These are phyloP conservation scores for Palythoa grandis DNA, from an alignment of 92 coral and sea anemone species.

Conservation along the genomic window DNA sequence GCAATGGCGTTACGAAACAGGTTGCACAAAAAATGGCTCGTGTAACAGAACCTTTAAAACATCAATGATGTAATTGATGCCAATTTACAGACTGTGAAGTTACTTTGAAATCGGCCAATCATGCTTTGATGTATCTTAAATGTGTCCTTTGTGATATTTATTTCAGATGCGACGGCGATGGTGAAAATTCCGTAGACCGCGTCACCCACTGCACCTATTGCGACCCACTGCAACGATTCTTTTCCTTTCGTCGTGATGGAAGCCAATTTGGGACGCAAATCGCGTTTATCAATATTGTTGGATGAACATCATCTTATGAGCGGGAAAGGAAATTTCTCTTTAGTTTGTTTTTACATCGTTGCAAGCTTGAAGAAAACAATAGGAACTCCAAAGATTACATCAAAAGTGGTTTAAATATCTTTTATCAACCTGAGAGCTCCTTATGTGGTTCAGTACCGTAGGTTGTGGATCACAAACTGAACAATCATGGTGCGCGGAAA, in stretches of 20 bases:
- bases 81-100: not conserved
- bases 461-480: no score
- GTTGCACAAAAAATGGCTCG: no score
- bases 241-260: constrained; percentile 88
- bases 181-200: constrained; percentile 28
- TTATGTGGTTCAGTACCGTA: no score
- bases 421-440: no score
- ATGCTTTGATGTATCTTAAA: not conserved
- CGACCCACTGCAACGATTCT: constrained; percentile 78
- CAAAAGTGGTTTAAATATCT: no score
- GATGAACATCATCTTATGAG: not conserved
- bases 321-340: not conserved
- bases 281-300: constrained; percentile 66
- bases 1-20: no score
- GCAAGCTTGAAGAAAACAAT: no score
- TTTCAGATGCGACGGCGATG: not conserved
- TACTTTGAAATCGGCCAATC: not conserved
- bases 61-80: no score
- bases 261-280: constrained; percentile 86
- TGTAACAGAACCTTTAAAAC: not conserved
- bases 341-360: no score
- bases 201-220: constrained; percentile 86
- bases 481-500: no score
- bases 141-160: not conserved
- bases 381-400: no score